A percentile compares a stretch with the other conserved stretches of the same genome.
Conservation (phyloP, 2,888 invertebrate species). For the Eupithecia exiguata region DNA sequence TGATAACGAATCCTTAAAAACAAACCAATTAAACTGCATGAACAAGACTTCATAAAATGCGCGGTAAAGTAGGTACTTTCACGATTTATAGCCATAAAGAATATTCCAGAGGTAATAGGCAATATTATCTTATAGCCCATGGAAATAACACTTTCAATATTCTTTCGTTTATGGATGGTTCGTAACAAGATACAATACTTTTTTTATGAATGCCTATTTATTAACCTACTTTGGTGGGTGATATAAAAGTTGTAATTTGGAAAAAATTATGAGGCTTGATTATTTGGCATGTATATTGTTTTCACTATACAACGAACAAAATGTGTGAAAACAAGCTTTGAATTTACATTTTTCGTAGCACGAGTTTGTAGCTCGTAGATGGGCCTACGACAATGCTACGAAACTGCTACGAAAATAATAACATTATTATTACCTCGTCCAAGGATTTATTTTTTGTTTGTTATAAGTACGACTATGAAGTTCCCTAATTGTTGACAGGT, state of each 20-base stretch:
- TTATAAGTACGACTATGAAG: too few relatives aligned
- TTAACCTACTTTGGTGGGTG: constrained; percentile 10
- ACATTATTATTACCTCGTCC: not conserved
- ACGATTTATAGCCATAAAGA: constrained; percentile 62
- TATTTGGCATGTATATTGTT: not conserved
- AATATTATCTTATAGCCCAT: constrained; percentile 58
- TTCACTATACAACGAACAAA: not conserved
- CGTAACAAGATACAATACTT: constrained; percentile 43
- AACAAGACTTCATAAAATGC: constrained; percentile 62
- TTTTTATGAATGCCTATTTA: constrained; percentile 29
- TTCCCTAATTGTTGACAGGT: too few relatives aligned
- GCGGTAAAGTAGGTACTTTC: constrained; percentile 66
- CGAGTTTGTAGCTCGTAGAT: constrained; percentile 11
- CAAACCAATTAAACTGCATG: constrained; percentile 63
- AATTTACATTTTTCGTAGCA: not conserved
- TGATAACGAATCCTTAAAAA: constrained; percentile 46
- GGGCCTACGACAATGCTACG: constrained; percentile 13
- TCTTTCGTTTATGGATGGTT: constrained; percentile 55
- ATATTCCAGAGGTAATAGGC: constrained; percentile 49
- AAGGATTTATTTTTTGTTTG: too few relatives aligned
- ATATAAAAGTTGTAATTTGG: not conserved
- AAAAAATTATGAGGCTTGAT: not conserved
- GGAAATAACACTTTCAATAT: constrained; percentile 58
- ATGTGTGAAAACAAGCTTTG: not conserved
- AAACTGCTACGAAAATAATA: not conserved